phyloP scores from a whole-genome alignment of 2,888 invertebrate species.

The Orchesella flavescens region DNA sequence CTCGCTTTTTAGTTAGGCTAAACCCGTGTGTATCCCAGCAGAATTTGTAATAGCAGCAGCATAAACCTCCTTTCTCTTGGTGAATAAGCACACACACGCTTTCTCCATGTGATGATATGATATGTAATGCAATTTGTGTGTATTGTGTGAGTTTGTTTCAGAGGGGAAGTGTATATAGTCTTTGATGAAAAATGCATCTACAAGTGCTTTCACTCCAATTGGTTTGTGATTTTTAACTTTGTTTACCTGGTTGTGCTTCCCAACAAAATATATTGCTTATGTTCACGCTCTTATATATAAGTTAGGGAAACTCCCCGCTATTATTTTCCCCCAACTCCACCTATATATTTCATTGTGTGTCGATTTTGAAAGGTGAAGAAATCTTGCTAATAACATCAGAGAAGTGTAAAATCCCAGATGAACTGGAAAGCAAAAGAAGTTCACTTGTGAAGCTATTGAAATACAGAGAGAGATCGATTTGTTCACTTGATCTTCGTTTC shows the following conservation, averaged over 20 bases:
- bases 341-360: no score
- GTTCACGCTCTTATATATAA: neutral
- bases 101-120: no score
- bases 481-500: conserved; percentile 50
- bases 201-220: neutral
- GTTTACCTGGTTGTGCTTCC: neutral
- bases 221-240: neutral
- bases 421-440: conserved; percentile 33
- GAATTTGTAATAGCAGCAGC: no score
- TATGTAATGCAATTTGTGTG: no score
- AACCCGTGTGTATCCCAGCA: no score
- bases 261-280: neutral
- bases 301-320: neutral
- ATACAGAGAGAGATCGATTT: conserved; percentile 56
- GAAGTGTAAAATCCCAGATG: conserved; percentile 55
- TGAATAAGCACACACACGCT: no score
- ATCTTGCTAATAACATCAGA: conserved; percentile 45
- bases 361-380: conserved; percentile 36
- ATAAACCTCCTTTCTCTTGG: no score
- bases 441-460: conserved; percentile 26
- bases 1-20: no score
- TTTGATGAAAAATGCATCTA: neutral
- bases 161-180: neutral
- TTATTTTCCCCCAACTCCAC: no score
- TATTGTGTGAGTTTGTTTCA: no score